phyloP scores from a whole-genome alignment of 2,888 invertebrate species.

The Sthenelais limicola region DNA sequence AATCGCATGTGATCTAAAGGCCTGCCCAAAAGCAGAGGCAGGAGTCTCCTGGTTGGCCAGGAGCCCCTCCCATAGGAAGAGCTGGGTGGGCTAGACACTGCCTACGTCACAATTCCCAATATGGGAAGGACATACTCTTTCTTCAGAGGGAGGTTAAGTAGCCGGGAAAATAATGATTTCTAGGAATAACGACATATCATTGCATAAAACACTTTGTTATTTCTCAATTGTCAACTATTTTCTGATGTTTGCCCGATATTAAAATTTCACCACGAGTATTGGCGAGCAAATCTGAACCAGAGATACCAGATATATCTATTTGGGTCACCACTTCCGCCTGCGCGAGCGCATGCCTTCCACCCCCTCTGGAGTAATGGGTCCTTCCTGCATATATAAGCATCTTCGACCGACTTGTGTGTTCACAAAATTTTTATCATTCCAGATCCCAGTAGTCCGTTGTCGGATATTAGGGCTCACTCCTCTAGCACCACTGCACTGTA shows the following conservation, averaged over 20 bases:
- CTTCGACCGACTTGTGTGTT: background rate
- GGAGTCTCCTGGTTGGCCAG: too few relatives aligned
- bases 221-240: too few relatives aligned
- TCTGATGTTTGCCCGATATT: too few relatives aligned
- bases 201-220: too few relatives aligned
- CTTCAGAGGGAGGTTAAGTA: background rate
- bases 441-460: conserved; percentile 36
- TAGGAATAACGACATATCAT: too few relatives aligned
- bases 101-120: conserved; percentile 33
- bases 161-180: conserved; percentile 23
- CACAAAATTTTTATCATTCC: conserved; percentile 43
- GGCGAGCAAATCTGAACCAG: background rate
- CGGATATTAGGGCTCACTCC: conserved; percentile 36
- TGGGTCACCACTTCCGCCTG: conserved; percentile 33
- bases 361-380: conserved; percentile 20
- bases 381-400: conserved; percentile 36
- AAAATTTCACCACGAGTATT: too few relatives aligned
- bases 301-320: background rate
- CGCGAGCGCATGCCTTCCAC: conserved; percentile 8
- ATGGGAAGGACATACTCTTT: conserved; percentile 18
- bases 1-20: too few relatives aligned
- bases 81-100: background rate
- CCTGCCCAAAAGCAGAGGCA: background rate
- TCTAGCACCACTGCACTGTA: conserved; percentile 16
- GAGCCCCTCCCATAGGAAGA: background rate